Evolutionary conservation across 2,888 invertebrate species (phyloP), one percentile per base, ranked within the genome.

Genomic region (Heteromyza rotundicornis): DNA sequence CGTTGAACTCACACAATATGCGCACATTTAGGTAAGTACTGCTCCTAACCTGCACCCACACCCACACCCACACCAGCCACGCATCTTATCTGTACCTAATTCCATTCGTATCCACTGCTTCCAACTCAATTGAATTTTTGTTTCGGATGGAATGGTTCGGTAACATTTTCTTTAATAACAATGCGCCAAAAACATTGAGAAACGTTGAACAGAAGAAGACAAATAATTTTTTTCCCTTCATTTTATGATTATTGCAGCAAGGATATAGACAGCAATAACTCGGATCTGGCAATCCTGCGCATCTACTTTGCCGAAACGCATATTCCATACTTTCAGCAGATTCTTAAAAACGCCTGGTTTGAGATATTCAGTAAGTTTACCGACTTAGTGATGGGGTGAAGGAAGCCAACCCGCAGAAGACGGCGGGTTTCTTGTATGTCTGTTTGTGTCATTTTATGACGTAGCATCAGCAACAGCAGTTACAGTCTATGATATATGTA

Each of bases 291-390:
- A 58, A 59, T 76, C 47, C 63, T 79, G 57, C 74, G 69, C 65
- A 73, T 79, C 66, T 80, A 71, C 66, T 80, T 77, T 72, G 72
- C 69, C 64, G 65, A 73, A 63, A 66, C 74, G 64, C 71, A 77
- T 59, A 70, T 71, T 61, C 76, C 74, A 69, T 78, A 73, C 64
- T 80, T 74, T 70, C 72, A 74, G 55, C 78, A 77, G 72, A 75
- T 77, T 73, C 71, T 79, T 64, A 77, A 68, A 68, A 71, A 72
- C 64, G 71, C 75, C 70, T 89, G 89, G 89, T 89, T 84, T 75
- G 88, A 89, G 78, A 79, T 87, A 64, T 75, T 89, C 69, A 87
- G 89, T 89, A 82, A 86, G 88, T 84, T 64, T 63, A 66, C 66
- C 19, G 27, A 47, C 24, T 22, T 27, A 20, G 17, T 17, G n/a